Percentiles rank a stretch among this genome's conserved stretches.
Evolutionary conservation across 2,888 invertebrate genomes (phyloP).

Genomic region (Lysandra bellargus): DNA sequence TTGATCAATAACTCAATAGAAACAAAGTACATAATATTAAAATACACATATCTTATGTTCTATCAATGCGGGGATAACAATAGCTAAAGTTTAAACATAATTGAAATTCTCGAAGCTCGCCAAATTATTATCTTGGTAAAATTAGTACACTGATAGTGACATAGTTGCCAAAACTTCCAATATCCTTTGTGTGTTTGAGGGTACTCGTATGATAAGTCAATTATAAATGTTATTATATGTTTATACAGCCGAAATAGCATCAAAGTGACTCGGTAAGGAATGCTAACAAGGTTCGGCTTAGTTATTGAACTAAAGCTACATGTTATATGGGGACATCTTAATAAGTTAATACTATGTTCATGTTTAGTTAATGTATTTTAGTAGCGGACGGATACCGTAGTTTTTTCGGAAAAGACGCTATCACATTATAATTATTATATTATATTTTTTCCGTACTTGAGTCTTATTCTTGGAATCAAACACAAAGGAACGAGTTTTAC

Average conservation of each 20-base stretch:
- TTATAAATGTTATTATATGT: constrained; percentile 32
- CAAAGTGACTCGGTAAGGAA: constrained; percentile 4
- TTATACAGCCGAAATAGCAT: constrained; percentile 8
- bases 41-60: background rate
- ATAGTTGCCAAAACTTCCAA: constrained; percentile 70
- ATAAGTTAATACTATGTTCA: background rate
- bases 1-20: too few species aligned
- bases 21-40: too few species aligned
- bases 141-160: constrained; percentile 68
- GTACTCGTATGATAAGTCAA: constrained; percentile 42
- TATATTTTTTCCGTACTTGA: too few species aligned
- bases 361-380: too few species aligned
- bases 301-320: background rate
- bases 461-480: too few species aligned
- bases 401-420: too few species aligned
- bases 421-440: too few species aligned
- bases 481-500: too few species aligned
- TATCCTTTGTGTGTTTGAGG: constrained; percentile 71
- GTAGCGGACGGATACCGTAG: too few species aligned
- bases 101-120: background rate
- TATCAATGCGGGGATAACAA: background rate
- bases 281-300: background rate
- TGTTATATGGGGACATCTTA: background rate
- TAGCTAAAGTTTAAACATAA: background rate
- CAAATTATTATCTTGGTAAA: constrained; percentile 35